A percentile compares a stretch with the other conserved stretches of the same genome.
Conservation (phyloP, 1,140 invertebrate genomes). For the Cydia fagiglandana region DNA sequence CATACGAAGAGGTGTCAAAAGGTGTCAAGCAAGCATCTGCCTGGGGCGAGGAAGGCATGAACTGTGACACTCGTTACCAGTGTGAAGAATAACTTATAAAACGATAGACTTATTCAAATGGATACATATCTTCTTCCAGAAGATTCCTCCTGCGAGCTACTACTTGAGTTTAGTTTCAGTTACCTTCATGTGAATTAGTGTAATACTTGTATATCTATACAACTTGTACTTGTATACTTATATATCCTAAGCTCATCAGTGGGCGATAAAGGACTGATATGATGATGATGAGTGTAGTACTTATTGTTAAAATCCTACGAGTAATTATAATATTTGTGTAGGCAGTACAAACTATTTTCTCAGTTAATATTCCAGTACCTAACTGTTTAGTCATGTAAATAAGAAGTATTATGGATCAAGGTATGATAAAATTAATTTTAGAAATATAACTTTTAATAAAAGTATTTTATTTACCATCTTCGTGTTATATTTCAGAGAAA, state of each 20-base stretch:
- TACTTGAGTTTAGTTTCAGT: too few species aligned
- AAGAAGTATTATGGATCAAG: neutral
- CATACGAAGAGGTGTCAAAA: conserved; percentile 65
- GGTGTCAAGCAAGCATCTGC: conserved; percentile 65
- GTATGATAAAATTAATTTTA: neutral
- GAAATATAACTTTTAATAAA: neutral
- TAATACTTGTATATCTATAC: too few species aligned
- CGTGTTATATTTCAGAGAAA: neutral
- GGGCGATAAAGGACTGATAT: too few species aligned
- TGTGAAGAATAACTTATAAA: conserved; percentile 45
- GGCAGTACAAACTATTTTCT: neutral
- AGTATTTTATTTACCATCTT: neutral
- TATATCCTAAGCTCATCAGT: too few species aligned
- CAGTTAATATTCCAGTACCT: neutral
- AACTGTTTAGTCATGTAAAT: conserved; percentile 16
- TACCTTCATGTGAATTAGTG: too few species aligned
- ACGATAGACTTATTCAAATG: too few species aligned
- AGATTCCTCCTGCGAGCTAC: too few species aligned
- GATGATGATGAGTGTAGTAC: too few species aligned
- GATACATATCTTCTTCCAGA: too few species aligned
- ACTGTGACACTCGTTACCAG: conserved; percentile 61
- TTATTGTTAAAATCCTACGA: too few species aligned
- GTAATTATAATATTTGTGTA: too few species aligned
- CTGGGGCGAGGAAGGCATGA: conserved; percentile 64
- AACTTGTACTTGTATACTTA: too few species aligned